Base-by-base conservation (phyloP, 2,797 vertebrate species). In the Meriones psammophilus region DNA sequence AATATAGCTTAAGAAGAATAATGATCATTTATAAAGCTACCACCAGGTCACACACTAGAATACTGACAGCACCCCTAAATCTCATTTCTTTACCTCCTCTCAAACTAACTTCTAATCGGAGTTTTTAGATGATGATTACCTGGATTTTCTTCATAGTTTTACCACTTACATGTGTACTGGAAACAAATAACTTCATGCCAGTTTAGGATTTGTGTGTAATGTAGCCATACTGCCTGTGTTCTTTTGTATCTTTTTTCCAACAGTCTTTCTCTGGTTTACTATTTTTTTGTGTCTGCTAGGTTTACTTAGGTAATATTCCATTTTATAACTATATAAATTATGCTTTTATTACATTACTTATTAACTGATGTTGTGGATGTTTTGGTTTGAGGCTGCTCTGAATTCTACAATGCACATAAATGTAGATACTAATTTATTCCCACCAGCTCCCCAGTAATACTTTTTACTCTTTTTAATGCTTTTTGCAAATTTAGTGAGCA, bases 91-190 rank as follows among this genome's bases (percentile, higher is more conserved):
- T 84, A 73, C 33, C 15, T 91, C 30, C n/a, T 85, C 62, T 50
- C 56, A 17, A 30, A 62, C 60, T 54, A 93, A 92, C 17, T 33
- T 78, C 71, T 62, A 79, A 66, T 73, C 39, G 83, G 36, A 79
- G 56, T 15, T 54, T 83, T 60, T 88, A 39, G 18, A 24, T 50
- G 56, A 66, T n/a, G 42, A 56, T 56, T 87, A 30, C 78, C n/a
- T 88, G 66, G 36, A 84, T 83, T 92, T 92, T 87, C 30, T 54
- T 79, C 36, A 39, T 22, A 33, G 83, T 79, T 93, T 87, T 71
- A 71, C 5, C 10, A 74, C n/a, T 54, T 54, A 36, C 20, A 62
- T 33, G 39, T 68, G 14, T 8, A n/a, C 5, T 56, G 18, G 26
- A 85, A 74, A 88, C 22, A 54, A 9, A n/a, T 6, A 50, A 17